phyloP scores from a whole-genome alignment of 2,888 invertebrate species.

The Subacronicta megacephala region DNA sequence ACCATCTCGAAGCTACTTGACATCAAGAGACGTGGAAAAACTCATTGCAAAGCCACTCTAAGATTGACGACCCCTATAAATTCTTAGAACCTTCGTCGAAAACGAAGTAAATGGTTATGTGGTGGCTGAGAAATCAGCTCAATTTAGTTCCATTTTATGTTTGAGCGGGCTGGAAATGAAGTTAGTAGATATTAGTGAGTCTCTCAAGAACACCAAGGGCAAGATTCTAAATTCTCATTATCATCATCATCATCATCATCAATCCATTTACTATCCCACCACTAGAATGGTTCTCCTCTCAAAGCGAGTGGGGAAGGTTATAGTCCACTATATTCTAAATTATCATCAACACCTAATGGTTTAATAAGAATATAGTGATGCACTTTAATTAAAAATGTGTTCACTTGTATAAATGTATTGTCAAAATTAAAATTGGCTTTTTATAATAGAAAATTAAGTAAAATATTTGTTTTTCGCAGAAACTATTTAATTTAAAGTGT shows the following conservation, averaged over 20 bases:
- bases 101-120: slow-evolving; percentile 51
- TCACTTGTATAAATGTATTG: slow-evolving; percentile 4
- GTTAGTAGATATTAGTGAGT: slow-evolving; percentile 30
- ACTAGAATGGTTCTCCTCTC: no score
- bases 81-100: slow-evolving; percentile 47
- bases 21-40: slow-evolving; percentile 19
- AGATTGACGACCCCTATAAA: slow-evolving; percentile 49
- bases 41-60: slow-evolving; percentile 36
- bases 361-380: slow-evolving; percentile 29
- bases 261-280: no score
- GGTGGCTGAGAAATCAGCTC: slow-evolving; percentile 59
- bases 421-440: slow-evolving; percentile 8
- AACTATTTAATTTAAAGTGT: slow-evolving; percentile 33
- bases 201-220: slow-evolving; percentile 19
- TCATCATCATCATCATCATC: no score
- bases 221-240: slow-evolving; percentile 29
- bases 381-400: slow-evolving; percentile 12
- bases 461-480: slow-evolving; percentile 11
- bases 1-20: slow-evolving; percentile 19
- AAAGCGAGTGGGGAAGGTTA: no score
- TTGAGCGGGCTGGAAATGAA: slow-evolving; percentile 53
- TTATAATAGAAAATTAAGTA: slow-evolving; percentile 4
- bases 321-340: no score
- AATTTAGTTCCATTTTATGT: slow-evolving; percentile 56
- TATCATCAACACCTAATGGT: slow-evolving; percentile 23